These are phyloP conservation scores for Diabrotica balteata DNA, from an alignment of 2,888 invertebrate genomes.

Conservation along the genomic window DNA sequence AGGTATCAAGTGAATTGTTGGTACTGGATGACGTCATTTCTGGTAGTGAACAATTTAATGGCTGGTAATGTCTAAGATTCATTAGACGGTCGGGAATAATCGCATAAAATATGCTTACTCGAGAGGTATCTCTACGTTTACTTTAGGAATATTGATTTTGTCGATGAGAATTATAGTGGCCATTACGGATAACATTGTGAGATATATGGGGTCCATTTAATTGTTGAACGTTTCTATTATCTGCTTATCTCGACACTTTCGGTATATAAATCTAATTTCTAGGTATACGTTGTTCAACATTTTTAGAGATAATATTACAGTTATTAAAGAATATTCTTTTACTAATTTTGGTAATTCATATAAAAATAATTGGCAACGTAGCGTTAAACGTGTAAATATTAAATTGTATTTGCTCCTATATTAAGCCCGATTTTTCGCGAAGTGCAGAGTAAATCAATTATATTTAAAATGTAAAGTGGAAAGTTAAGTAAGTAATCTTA, in stretches of 20 bases:
- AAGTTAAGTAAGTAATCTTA: too few relatives aligned
- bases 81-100: slow-evolving; percentile 5
- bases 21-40: slow-evolving; percentile 11
- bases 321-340: neutral
- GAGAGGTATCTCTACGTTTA: slow-evolving; percentile 5
- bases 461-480: too few relatives aligned
- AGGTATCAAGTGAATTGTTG: slow-evolving; percentile 33
- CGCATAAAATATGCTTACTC: neutral
- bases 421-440: too few relatives aligned
- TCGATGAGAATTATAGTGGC: slow-evolving; percentile 1
- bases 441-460: too few relatives aligned
- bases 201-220: neutral
- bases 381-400: too few relatives aligned
- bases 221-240: neutral
- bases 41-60: slow-evolving; percentile 14
- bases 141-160: neutral
- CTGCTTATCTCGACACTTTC: too few relatives aligned
- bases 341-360: neutral
- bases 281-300: neutral
- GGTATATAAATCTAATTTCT: neutral
- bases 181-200: neutral
- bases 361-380: too few relatives aligned
- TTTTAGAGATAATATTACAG: neutral
- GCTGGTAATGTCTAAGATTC: slow-evolving; percentile 18
- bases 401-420: too few relatives aligned